Evolutionary conservation across 2,113 vertebrate species (phyloP).

Genomic region (human): DNA sequence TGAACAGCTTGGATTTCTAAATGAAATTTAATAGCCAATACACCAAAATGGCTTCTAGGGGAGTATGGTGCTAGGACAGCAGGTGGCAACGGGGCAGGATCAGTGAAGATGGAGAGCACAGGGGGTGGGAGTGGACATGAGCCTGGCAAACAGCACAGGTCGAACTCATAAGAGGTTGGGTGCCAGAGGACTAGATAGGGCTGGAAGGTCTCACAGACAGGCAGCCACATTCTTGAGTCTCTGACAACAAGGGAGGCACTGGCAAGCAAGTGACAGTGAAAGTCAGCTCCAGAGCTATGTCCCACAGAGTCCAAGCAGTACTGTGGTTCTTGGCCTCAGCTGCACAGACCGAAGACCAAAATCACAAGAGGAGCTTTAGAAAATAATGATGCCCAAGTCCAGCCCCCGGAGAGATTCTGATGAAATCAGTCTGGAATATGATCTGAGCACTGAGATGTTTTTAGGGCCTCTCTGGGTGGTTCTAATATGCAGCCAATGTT

Average conservation of each 20-base stretch:
- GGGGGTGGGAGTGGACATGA: fast-evolving
- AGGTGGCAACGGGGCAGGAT: neutral
- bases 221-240: neutral
- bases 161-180: neutral
- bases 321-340: neutral
- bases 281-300: neutral
- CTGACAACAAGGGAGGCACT: neutral
- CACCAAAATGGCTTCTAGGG: neutral
- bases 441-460: neutral
- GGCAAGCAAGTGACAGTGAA: neutral
- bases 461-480: neutral
- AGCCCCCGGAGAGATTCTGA: neutral
- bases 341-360: neutral
- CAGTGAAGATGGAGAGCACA: neutral
- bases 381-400: neutral
- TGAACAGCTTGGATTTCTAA: neutral
- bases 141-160: neutral
- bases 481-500: neutral
- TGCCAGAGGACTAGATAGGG: neutral
- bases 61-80: neutral
- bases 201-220: neutral
- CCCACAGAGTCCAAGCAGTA: neutral
- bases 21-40: neutral
- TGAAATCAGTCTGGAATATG: neutral
- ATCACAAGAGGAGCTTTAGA: neutral